Evolutionary conservation across 2,113 vertebrate species (phyloP).

Genomic region (Mellivora capensis): DNA sequence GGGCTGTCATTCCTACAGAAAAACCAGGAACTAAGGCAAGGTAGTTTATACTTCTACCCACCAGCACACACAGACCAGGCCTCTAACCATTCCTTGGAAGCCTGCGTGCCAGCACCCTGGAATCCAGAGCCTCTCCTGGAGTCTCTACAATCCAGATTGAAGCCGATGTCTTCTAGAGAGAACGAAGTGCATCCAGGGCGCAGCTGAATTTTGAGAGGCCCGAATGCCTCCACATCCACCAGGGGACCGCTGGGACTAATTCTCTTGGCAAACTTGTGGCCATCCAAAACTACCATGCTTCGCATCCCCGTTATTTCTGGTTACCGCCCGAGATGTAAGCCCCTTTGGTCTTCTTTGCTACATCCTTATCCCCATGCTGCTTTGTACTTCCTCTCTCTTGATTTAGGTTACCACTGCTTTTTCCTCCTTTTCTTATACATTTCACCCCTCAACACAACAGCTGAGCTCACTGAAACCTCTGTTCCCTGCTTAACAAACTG

Average conservation of each 20-base stretch:
- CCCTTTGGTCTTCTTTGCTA: slow-evolving; percentile 12
- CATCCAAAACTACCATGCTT: slow-evolving; percentile 35
- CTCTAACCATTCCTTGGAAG: slow-evolving; percentile 37
- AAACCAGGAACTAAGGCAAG: slow-evolving; percentile 18
- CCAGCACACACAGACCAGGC: slow-evolving; percentile 55
- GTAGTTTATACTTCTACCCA: slow-evolving; percentile 55
- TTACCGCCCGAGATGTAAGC: slow-evolving; percentile 58
- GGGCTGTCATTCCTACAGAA: not conserved
- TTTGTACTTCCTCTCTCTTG: not conserved
- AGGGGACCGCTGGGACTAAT: slow-evolving; percentile 31
- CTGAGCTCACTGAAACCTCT: not conserved
- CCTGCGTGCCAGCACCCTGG: slow-evolving; percentile 51
- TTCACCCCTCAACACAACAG: not conserved
- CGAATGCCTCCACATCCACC: not conserved
- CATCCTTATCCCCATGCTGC: not conserved
- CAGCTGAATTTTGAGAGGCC: slow-evolving; percentile 51
- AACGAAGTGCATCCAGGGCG: slow-evolving; percentile 18
- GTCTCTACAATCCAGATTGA: slow-evolving; percentile 44
- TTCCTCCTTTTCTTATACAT: not conserved
- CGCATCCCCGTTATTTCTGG: slow-evolving; percentile 51
- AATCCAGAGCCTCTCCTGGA: slow-evolving; percentile 47
- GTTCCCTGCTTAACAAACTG: not conserved
- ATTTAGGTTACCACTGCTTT: not conserved
- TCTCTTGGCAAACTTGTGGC: slow-evolving; percentile 49
- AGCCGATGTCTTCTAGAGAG: slow-evolving; percentile 29